These are phyloP conservation scores for Plebejus argus DNA, from an alignment of 2,888 invertebrate genomes.

Conservation along the genomic window DNA sequence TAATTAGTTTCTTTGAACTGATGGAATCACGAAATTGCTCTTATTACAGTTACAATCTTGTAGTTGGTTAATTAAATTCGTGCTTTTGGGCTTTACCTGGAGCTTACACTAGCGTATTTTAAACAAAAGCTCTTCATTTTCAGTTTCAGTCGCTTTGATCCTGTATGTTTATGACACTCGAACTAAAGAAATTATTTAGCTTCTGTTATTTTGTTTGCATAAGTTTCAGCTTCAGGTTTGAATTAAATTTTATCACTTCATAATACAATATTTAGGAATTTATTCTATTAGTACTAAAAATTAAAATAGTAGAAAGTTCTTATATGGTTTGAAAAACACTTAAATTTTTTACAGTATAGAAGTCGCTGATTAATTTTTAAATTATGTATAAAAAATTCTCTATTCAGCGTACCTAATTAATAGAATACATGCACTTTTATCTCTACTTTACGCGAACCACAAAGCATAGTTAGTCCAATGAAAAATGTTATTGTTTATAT, in stretches of 20 bases:
- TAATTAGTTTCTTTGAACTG: slow-evolving; percentile 27
- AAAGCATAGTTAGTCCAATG: not conserved
- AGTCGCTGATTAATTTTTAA: too few relatives aligned
- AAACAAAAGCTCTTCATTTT: slow-evolving; percentile 24
- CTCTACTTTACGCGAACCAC: not conserved
- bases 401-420: not conserved
- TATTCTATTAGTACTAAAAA: too few relatives aligned
- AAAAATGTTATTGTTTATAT: slow-evolving; percentile 14
- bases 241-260: not conserved
- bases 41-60: slow-evolving; percentile 1
- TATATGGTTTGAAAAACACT: too few relatives aligned
- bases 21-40: slow-evolving; percentile 20
- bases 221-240: not conserved
- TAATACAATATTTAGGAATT: too few relatives aligned
- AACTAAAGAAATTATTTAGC: not conserved
- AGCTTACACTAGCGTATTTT: slow-evolving; percentile 7
- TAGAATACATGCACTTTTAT: not conserved
- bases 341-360: too few relatives aligned
- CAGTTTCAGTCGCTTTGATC: slow-evolving; percentile 5
- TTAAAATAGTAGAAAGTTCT: too few relatives aligned
- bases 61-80: slow-evolving; percentile 30
- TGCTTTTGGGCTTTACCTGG: slow-evolving; percentile 22
- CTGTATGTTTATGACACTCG: not conserved
- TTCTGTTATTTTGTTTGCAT: not conserved
- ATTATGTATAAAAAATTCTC: not conserved